phyloP scores from a whole-genome alignment of 2,113 vertebrate genomes.

The Tupaia chinensis region DNA sequence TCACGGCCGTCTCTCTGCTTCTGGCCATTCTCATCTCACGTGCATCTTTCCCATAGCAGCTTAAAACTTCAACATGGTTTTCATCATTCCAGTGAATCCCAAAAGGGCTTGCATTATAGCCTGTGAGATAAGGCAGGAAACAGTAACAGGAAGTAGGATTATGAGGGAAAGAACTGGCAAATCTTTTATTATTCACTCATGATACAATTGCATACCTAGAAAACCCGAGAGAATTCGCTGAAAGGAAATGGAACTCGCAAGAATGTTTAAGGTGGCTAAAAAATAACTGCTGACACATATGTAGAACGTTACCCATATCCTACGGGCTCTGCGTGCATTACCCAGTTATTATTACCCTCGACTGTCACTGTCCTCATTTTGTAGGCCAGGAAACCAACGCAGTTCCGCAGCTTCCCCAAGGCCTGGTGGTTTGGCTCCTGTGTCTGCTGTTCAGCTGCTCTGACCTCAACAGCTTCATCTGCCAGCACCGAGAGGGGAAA shows the following conservation, averaged over 20 bases:
- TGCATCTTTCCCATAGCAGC: not conserved
- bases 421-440: not conserved
- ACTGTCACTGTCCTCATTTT: not conserved
- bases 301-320: not conserved
- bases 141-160: slow-evolving; percentile 3
- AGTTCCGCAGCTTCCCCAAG: not conserved
- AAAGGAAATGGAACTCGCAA: slow-evolving; percentile 37
- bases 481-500: not conserved
- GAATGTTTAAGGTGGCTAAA: slow-evolving; percentile 12
- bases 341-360: too few species aligned
- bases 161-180: slow-evolving; percentile 35
- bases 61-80: not conserved
- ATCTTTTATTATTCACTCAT: slow-evolving; percentile 47
- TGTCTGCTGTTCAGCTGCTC: not conserved
- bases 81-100: not conserved
- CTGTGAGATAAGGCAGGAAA: slow-evolving; percentile 41
- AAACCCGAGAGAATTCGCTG: slow-evolving; percentile 35
- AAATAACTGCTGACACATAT: not conserved
- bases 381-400: not conserved
- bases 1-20: rapidly evolving
- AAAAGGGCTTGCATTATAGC: not conserved
- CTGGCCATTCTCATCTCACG: not conserved
- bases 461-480: not conserved
- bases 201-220: slow-evolving; percentile 37
- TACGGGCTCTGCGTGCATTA: not conserved